These are phyloP conservation scores for Toxonevra muliebris DNA, from an alignment of 2,888 invertebrate genomes.

Conservation along the genomic window DNA sequence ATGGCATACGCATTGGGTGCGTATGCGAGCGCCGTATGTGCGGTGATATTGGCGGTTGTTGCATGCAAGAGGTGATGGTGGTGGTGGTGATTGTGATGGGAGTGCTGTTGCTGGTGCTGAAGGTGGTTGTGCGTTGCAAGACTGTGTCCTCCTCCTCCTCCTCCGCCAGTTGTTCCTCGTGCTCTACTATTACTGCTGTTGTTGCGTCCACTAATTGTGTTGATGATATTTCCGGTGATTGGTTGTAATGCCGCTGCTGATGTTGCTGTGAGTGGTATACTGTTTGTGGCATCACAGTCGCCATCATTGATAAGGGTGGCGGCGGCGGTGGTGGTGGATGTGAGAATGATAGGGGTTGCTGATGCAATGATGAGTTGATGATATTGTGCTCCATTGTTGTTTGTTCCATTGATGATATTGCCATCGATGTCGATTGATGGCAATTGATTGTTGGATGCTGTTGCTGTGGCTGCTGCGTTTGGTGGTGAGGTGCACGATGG, in stretches of 20 bases:
- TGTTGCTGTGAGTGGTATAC: too few species aligned
- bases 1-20: constrained; percentile 65
- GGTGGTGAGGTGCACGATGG: constrained; percentile 58
- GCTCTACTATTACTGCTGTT: background rate
- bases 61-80: constrained; percentile 38
- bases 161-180: background rate
- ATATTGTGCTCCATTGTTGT: constrained; percentile 20
- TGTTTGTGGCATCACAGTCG: background rate
- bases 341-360: constrained; percentile 42
- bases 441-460: constrained; percentile 32
- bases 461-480: constrained; percentile 38
- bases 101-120: constrained; percentile 33
- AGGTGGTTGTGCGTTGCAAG: constrained; percentile 38
- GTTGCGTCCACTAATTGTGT: background rate
- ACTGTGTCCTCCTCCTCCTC: constrained; percentile 34
- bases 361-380: constrained; percentile 56
- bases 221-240: too few species aligned
- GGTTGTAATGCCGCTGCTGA: too few species aligned
- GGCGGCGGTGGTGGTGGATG: constrained; percentile 18
- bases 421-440: constrained; percentile 30
- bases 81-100: constrained; percentile 28
- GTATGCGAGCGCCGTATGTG: constrained; percentile 65
- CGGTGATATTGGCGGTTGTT: constrained; percentile 61
- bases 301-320: constrained; percentile 41
- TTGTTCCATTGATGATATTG: constrained; percentile 5